phyloP scores from a whole-genome alignment of 2,888 invertebrate genomes.

The Drosophila meridionalis region DNA sequence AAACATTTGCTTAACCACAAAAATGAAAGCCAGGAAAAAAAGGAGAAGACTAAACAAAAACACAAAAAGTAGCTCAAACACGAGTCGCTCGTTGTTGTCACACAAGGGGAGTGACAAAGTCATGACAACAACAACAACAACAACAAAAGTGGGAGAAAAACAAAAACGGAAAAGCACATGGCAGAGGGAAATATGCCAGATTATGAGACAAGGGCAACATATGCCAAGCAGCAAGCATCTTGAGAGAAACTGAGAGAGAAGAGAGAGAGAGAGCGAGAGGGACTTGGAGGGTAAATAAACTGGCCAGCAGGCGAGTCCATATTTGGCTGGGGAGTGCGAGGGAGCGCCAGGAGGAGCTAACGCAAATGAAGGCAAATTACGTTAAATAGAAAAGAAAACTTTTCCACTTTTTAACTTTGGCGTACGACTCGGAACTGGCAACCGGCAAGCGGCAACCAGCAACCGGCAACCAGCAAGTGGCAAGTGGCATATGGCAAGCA shows the following conservation, averaged over 20 bases:
- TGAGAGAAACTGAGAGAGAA: background rate
- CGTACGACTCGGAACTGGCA: constrained; percentile 52
- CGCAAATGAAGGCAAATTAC: constrained; percentile 81
- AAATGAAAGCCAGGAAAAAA: constrained; percentile 47
- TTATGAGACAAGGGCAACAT: constrained; percentile 79
- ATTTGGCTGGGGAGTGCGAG: background rate
- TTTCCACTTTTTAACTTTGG: constrained; percentile 81
- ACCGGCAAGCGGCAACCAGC: constrained; percentile 35
- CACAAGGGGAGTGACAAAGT: constrained; percentile 57
- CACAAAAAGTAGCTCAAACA: constrained; percentile 48
- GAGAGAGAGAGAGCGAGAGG: constrained; percentile 7
- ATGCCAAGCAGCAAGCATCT: constrained; percentile 56
- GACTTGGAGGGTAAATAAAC: constrained; percentile 41
- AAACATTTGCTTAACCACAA: constrained; percentile 83
- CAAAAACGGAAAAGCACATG: constrained; percentile 46
- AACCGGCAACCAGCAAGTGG: constrained; percentile 27
- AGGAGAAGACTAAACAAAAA: constrained; percentile 17
- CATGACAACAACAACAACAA: constrained; percentile 35
- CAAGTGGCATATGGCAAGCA: constrained; percentile 24
- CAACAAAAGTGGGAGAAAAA: constrained; percentile 37
- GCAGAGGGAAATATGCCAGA: constrained; percentile 66
- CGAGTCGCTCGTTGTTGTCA: constrained; percentile 53
- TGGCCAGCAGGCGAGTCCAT: constrained; percentile 43
- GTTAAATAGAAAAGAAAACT: constrained; percentile 81
- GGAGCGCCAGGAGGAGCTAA: constrained; percentile 13